Conservation (phyloP, 92 coral and sea anemone species). For the Zoanthus sociatus region DNA sequence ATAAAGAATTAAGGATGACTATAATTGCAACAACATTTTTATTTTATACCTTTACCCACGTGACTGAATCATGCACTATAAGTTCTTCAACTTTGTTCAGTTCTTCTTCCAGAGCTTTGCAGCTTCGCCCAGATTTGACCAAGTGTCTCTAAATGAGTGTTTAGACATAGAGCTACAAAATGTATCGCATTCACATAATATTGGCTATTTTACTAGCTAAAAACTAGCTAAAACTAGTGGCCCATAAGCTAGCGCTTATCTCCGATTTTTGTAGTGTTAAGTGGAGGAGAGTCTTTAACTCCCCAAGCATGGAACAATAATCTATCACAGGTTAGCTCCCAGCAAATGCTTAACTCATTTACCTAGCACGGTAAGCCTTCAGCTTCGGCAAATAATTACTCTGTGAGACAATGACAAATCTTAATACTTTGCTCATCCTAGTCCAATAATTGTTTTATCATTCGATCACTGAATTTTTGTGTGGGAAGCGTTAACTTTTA, state of each 20-base stretch:
- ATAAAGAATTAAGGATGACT: too few species aligned
- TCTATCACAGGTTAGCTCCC: too few species aligned
- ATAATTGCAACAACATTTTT: too few species aligned
- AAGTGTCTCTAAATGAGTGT: constrained; percentile 65
- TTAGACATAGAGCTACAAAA: background rate
- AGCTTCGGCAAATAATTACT: background rate
- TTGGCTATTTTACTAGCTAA: too few species aligned
- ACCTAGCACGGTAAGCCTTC: too few species aligned
- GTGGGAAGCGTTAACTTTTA: too few species aligned
- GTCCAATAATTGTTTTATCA: too few species aligned
- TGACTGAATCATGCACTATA: constrained; percentile 71
- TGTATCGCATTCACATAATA: background rate
- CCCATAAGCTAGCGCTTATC: background rate
- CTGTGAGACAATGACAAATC: background rate
- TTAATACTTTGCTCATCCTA: background rate
- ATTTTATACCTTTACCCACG: constrained; percentile 83
- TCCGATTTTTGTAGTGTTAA: background rate
- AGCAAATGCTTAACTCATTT: too few species aligned
- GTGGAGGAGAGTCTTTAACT: too few species aligned
- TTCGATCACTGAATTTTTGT: too few species aligned
- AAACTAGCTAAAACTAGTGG: too few species aligned
- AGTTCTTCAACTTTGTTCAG: constrained; percentile 78
- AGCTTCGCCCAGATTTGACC: constrained; percentile 77
- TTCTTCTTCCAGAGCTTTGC: constrained; percentile 77
- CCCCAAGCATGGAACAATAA: too few species aligned